Conservation (phyloP, 2,113 vertebrate genomes). For the Kryptolebias marmoratus region DNA sequence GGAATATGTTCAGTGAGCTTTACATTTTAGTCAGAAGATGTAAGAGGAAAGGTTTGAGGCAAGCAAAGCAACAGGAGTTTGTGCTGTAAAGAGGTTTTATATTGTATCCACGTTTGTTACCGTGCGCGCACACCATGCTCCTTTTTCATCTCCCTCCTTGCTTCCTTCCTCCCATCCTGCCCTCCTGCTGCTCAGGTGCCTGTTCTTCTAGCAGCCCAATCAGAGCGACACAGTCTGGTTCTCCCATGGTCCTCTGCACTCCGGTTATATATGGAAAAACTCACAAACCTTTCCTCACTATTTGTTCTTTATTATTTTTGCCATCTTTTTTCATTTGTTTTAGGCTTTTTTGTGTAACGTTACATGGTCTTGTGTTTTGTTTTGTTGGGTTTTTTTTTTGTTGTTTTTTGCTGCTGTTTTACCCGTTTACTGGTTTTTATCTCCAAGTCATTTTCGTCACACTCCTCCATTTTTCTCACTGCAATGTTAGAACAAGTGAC, state of each 20-base stretch:
- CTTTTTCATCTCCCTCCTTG: conserved; percentile 25
- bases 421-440: not conserved
- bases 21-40: not conserved
- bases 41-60: not conserved
- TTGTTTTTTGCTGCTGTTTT: not conserved
- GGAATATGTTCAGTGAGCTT: not conserved
- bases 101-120: conserved; percentile 11
- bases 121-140: not conserved
- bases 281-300: not conserved
- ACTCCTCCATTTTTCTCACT: conserved; percentile 7
- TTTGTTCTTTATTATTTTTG: not conserved
- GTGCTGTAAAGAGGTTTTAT: conserved; percentile 2
- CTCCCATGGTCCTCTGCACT: conserved; percentile 35
- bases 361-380: too few relatives aligned
- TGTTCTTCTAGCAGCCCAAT: conserved; percentile 40
- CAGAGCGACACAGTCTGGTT: conserved; percentile 36
- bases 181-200: conserved; percentile 61
- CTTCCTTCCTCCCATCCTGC: conserved; percentile 48
- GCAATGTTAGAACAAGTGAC: not conserved
- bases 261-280: conserved; percentile 24
- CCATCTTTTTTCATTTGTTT: not conserved
- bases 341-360: too few relatives aligned
- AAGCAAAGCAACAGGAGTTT: conserved; percentile 8
- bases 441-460: not conserved
- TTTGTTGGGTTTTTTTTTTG: too few relatives aligned